These are phyloP conservation scores for Phenganax marumi DNA, from an alignment of 92 coral and sea anemone species.

Conservation along the genomic window DNA sequence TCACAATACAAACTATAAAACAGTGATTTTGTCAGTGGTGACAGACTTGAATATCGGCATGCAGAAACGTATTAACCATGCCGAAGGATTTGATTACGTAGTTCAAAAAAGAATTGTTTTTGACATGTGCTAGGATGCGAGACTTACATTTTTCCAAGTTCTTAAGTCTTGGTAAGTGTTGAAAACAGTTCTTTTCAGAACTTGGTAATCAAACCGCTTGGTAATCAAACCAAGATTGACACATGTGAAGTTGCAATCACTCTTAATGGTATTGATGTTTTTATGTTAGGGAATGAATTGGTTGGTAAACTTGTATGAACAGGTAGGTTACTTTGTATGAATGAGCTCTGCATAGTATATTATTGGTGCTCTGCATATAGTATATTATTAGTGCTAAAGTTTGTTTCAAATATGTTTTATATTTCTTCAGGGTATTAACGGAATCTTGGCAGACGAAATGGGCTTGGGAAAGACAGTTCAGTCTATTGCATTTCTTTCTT, in stretches of 20 bases:
- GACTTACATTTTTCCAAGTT: too few species aligned
- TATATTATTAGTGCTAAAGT: neutral
- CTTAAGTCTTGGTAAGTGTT: too few species aligned
- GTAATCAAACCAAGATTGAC: too few species aligned
- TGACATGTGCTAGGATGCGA: too few species aligned
- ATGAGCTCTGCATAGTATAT: neutral
- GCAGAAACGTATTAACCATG: too few species aligned
- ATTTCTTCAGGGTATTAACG: slow-evolving; percentile 80
- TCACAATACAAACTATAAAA: neutral
- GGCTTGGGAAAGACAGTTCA: slow-evolving; percentile 99
- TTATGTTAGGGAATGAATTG: slow-evolving; percentile 87
- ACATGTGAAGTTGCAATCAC: neutral
- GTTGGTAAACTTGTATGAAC: slow-evolving; percentile 90
- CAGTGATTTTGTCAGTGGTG: neutral
- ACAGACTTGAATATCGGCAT: neutral
- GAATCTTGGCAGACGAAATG: slow-evolving; percentile 98
- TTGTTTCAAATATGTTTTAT: neutral
- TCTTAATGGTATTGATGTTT: neutral
- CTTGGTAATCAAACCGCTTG: too few species aligned
- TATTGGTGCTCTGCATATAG: neutral
- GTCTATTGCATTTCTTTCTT: slow-evolving; percentile 91
- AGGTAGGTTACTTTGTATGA: slow-evolving; percentile 53
- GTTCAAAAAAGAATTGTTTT: too few species aligned
- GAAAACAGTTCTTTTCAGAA: too few species aligned
- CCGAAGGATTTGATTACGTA: too few species aligned